Conservation (phyloP, 2,888 invertebrate species). For the Caenorhabditis imperialis region DNA sequence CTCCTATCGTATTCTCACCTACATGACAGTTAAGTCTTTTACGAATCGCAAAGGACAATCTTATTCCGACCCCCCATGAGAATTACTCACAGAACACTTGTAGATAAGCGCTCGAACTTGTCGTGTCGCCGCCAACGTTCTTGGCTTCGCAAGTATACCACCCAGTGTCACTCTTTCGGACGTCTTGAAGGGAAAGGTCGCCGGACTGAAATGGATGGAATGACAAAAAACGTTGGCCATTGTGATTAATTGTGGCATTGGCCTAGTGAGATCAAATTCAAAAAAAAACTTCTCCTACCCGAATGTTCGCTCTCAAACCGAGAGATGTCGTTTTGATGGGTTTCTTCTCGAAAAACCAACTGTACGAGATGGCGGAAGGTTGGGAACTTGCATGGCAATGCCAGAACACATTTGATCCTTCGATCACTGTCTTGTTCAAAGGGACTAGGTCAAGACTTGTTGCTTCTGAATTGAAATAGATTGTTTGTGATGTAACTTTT, state of each 20-base stretch:
- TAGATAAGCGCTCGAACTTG: slow-evolving; percentile 67
- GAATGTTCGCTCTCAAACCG: slow-evolving; percentile 69
- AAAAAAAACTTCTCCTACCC: slow-evolving; percentile 49
- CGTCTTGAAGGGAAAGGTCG: slow-evolving; percentile 70
- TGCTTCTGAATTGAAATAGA: slow-evolving; percentile 50
- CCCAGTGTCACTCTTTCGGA: slow-evolving; percentile 70
- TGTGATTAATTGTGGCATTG: slow-evolving; percentile 11
- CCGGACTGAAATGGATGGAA: slow-evolving; percentile 70
- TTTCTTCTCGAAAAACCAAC: slow-evolving; percentile 70
- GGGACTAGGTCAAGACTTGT: slow-evolving; percentile 64
- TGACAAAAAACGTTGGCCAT: slow-evolving; percentile 16
- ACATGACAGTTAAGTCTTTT: no score
- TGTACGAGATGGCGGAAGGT: slow-evolving; percentile 66
- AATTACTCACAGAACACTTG: slow-evolving; percentile 73
- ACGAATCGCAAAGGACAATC: slow-evolving; percentile 17
- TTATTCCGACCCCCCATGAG: background rate
- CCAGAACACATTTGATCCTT: slow-evolving; percentile 74
- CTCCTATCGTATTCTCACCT: no score
- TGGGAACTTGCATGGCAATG: slow-evolving; percentile 74
- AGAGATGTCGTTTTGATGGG: slow-evolving; percentile 67
- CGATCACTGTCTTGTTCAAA: slow-evolving; percentile 72
- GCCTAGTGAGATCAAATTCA: slow-evolving; percentile 3
- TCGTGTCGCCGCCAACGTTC: slow-evolving; percentile 65
- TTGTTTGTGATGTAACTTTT: background rate
- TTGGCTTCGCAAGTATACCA: slow-evolving; percentile 74